Conservation (phyloP, 2,113 vertebrate genomes). For the Halcyon senegalensis region DNA sequence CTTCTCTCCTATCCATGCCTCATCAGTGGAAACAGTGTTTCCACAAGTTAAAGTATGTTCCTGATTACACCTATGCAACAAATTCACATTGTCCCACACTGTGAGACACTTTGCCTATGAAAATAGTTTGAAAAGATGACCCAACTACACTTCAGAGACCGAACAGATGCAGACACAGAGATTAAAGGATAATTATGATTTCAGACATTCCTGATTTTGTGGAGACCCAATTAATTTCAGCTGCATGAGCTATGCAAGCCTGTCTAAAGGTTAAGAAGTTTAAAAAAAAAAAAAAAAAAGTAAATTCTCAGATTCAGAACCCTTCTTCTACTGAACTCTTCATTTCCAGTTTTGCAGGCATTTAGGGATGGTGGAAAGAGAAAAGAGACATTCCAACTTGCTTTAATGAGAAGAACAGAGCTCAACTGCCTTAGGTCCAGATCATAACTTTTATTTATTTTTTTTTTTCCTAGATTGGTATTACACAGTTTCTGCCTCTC, state of each 20-base stretch:
- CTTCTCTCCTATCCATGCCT: background rate
- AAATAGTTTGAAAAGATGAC: background rate
- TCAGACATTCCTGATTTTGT: background rate
- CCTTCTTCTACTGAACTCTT: background rate
- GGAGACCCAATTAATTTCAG: background rate
- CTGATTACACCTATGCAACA: background rate
- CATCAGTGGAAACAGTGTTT: background rate
- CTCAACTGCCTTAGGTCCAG: background rate
- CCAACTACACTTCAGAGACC: background rate
- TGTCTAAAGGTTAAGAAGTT: background rate
- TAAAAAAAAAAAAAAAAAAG: fast-evolving
- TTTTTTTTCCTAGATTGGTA: background rate
- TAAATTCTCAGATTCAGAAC: background rate
- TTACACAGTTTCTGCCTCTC: background rate
- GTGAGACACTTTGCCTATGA: background rate
- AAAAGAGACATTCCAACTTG: background rate
- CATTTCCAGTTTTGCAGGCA: background rate
- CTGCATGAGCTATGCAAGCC: background rate
- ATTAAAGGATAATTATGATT: background rate
- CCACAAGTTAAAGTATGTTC: background rate
- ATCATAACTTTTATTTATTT: background rate
- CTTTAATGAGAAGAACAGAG: slow-evolving; percentile 1
- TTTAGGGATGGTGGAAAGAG: background rate
- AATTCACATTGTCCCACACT: background rate
- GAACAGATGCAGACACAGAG: background rate